Conservation (phyloP, 2,797 vertebrate genomes). For the Tauraco hartlaubi region DNA sequence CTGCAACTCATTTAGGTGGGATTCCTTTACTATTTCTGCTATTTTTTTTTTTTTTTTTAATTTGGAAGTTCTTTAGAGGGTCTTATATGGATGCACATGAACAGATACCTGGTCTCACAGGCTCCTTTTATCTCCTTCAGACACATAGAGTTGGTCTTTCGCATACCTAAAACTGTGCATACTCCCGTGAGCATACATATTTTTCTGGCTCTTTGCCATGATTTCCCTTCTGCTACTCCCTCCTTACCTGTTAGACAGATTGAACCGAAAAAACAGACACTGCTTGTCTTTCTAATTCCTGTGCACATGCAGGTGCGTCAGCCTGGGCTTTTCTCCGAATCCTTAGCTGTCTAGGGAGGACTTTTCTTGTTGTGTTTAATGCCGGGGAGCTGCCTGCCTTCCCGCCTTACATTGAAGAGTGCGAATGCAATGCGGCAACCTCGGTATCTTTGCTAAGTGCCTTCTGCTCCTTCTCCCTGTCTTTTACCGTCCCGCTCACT, state of each 20-base stretch:
- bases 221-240: constrained; percentile 35
- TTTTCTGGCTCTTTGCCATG: neutral
- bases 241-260: neutral
- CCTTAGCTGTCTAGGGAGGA: neutral
- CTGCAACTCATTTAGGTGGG: neutral
- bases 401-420: neutral
- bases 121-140: neutral
- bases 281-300: constrained; percentile 60
- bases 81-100: neutral
- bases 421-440: neutral
- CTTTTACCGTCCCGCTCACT: neutral
- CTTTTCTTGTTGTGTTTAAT: neutral
- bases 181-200: neutral
- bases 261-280: constrained; percentile 26
- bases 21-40: constrained; percentile 49
- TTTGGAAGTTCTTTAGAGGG: neutral
- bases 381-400: constrained; percentile 26
- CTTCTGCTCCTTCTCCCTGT: neutral
- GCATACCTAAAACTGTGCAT: neutral
- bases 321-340: constrained; percentile 25
- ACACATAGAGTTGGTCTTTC: neutral
- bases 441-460: neutral
- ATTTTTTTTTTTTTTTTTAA: neutral
- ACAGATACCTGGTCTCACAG: neutral
- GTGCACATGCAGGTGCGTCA: neutral